A percentile compares a stretch with the other conserved stretches of the same genome.
phyloP scores from a whole-genome alignment of 2,888 invertebrate species.

The Nephrocerus scutellatus region DNA sequence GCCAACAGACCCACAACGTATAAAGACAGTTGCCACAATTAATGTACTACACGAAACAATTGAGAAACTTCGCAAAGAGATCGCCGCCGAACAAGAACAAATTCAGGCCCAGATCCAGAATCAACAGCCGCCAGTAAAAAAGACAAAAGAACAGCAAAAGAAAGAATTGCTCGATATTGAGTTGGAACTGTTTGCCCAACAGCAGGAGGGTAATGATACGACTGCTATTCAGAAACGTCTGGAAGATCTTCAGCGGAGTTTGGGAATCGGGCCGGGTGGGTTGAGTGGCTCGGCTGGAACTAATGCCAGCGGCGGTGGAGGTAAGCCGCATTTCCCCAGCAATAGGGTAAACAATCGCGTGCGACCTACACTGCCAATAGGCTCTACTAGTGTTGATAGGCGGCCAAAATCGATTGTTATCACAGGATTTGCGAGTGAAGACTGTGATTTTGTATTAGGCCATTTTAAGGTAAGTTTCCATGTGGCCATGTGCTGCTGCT shows the following conservation, averaged over 20 bases:
- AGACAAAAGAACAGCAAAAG: slow-evolving; percentile 73
- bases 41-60: slow-evolving; percentile 77
- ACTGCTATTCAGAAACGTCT: slow-evolving; percentile 71
- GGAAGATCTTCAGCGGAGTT: slow-evolving; percentile 57
- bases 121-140: slow-evolving; percentile 49
- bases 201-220: slow-evolving; percentile 80
- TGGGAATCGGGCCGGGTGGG: slow-evolving; percentile 30
- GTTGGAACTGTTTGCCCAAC: slow-evolving; percentile 81
- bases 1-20: slow-evolving; percentile 65
- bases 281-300: neutral
- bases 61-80: slow-evolving; percentile 51
- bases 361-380: slow-evolving; percentile 40
- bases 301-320: slow-evolving; percentile 4
- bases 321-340: slow-evolving; percentile 24
- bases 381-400: slow-evolving; percentile 64
- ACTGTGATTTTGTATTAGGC: slow-evolving; percentile 67
- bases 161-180: slow-evolving; percentile 88
- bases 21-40: slow-evolving; percentile 69
- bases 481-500: neutral
- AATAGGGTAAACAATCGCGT: slow-evolving; percentile 30
- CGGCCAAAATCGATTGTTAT: slow-evolving; percentile 79
- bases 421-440: slow-evolving; percentile 79
- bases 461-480: slow-evolving; percentile 80
- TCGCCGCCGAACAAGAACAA: slow-evolving; percentile 45
- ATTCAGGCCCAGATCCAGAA: slow-evolving; percentile 44